A percentile compares a stretch with the other conserved stretches of the same genome.
Evolutionary conservation across 2,797 vertebrate species (phyloP).

Genomic region (Gymnoscopelus braueri): DNA sequence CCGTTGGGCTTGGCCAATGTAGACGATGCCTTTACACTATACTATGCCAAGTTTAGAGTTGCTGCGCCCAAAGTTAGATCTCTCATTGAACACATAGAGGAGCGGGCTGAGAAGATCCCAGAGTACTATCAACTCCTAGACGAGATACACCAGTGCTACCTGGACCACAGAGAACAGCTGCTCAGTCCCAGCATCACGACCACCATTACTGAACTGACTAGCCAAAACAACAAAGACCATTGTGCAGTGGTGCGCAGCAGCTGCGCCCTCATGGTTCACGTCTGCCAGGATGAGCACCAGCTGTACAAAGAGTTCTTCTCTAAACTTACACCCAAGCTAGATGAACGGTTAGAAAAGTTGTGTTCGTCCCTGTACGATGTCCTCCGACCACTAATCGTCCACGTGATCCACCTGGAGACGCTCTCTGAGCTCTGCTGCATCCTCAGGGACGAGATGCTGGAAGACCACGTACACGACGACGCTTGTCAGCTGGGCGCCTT

Average conservation of each 20-base stretch:
- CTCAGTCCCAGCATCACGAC: slow-evolving; percentile 92
- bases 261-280: slow-evolving; percentile 98
- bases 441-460: slow-evolving; percentile 98
- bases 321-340: slow-evolving; percentile 90
- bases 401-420: slow-evolving; percentile 96
- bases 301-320: slow-evolving; percentile 97
- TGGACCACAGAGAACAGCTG: slow-evolving; percentile 92
- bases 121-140: slow-evolving; percentile 95
- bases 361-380: slow-evolving; percentile 95
- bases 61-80: slow-evolving; percentile 96
- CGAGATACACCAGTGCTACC: slow-evolving; percentile 96
- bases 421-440: slow-evolving; percentile 97
- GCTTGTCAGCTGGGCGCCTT: slow-evolving; percentile 91
- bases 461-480: slow-evolving; percentile 97
- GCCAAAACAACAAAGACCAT: slow-evolving; percentile 95
- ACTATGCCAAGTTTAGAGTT: slow-evolving; percentile 96
- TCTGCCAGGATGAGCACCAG: slow-evolving; percentile 98
- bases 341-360: slow-evolving; percentile 93
- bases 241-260: slow-evolving; percentile 98
- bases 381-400: slow-evolving; percentile 95
- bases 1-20: slow-evolving; percentile 87
- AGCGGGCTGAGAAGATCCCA: slow-evolving; percentile 91
- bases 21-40: slow-evolving; percentile 97
- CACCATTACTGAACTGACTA: slow-evolving; percentile 94
- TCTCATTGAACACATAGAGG: slow-evolving; percentile 96